A percentile compares a stretch with the other conserved stretches of the same genome.
Evolutionary conservation across 2,113 vertebrate species (phyloP).

Genomic region (Corythornis vintsioides): DNA sequence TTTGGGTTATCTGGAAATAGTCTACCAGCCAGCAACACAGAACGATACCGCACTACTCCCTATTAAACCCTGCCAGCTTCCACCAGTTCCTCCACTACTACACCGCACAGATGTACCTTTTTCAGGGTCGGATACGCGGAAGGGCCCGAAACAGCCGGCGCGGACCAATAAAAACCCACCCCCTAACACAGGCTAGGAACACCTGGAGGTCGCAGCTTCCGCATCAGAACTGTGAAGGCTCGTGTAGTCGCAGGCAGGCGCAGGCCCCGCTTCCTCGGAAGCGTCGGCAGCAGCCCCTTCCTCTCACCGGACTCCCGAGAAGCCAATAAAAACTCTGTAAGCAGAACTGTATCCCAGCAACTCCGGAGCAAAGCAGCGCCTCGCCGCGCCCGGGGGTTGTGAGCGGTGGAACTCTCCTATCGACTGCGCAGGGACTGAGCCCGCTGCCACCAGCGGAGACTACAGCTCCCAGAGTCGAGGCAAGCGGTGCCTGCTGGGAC

Average conservation of each 20-base stretch:
- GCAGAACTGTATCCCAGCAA: neutral
- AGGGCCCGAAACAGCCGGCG: too few species aligned
- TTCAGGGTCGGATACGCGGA: fast-evolving
- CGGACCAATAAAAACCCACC: neutral
- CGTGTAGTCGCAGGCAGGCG: neutral
- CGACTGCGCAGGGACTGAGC: fast-evolving
- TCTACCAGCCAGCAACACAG: fast-evolving
- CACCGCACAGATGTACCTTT: too few species aligned
- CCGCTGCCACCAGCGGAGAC: fast-evolving
- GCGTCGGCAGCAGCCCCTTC: neutral
- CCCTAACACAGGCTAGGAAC: too few species aligned
- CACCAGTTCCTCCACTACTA: too few species aligned
- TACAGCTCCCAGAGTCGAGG: neutral
- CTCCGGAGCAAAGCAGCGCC: fast-evolving
- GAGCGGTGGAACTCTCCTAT: fast-evolving
- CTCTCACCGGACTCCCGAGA: neutral
- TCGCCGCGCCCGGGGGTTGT: fast-evolving
- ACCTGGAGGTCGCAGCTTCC: neutral
- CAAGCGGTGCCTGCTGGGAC: constrained; percentile 8
- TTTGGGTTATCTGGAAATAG: fast-evolving
- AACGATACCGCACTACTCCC: too few species aligned
- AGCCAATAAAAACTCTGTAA: neutral
- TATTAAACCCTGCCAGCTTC: fast-evolving
- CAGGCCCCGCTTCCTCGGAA: too few species aligned
- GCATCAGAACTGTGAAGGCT: too few species aligned